Conservation (phyloP, 1,140 invertebrate species). For the Adelges cooleyi region DNA sequence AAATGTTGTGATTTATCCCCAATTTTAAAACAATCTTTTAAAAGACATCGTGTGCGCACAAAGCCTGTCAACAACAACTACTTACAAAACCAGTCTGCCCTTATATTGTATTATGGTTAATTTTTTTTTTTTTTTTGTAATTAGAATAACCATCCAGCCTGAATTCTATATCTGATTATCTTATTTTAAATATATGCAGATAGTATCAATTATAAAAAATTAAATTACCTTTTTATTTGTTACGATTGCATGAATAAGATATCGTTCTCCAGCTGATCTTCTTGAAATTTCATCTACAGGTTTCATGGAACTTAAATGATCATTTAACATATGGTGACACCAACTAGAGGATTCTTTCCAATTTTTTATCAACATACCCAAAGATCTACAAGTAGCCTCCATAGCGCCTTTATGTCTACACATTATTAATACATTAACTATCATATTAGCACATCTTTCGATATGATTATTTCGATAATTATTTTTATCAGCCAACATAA, state of each 20-base stretch:
- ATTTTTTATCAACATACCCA: slow-evolving; percentile 41
- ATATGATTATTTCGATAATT: slow-evolving; percentile 33
- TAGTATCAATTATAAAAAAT: too few species aligned
- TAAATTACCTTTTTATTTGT: slow-evolving; percentile 47
- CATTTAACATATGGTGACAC: slow-evolving; percentile 1
- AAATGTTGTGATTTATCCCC: too few species aligned
- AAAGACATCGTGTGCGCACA: too few species aligned
- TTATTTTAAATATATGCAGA: too few species aligned
- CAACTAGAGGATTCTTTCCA: slow-evolving; percentile 7
- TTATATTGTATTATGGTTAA: too few species aligned
- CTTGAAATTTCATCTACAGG: slow-evolving; percentile 40
- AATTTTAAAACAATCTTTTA: too few species aligned
- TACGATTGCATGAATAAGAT: slow-evolving; percentile 60
- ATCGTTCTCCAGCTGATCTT: slow-evolving; percentile 62
- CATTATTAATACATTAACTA: slow-evolving; percentile 53
- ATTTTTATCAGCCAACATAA: background rate
- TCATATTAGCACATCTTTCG: slow-evolving; percentile 42
- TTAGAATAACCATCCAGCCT: too few species aligned
- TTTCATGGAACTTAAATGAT: slow-evolving; percentile 7
- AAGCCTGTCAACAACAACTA: too few species aligned
- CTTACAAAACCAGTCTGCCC: too few species aligned
- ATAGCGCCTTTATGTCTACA: slow-evolving; percentile 72
- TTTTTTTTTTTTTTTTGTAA: too few species aligned
- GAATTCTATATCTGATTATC: too few species aligned
- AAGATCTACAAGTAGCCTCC: slow-evolving; percentile 52